Base-by-base conservation (phyloP, 2,888 invertebrate species). In the Leptopilina drosophilae region DNA sequence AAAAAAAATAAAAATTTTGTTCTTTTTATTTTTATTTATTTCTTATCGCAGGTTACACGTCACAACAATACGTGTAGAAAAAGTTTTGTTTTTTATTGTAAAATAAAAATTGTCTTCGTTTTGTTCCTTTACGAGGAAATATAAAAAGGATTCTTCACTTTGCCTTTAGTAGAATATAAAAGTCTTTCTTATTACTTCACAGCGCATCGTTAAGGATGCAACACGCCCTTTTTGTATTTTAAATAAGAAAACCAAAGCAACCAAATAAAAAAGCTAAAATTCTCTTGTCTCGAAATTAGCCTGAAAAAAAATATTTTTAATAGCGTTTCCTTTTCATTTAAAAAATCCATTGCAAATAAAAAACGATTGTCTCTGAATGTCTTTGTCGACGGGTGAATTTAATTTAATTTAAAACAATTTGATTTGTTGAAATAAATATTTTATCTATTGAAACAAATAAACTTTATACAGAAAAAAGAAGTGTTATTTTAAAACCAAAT, bases 131-230 rank as follows among this genome's bases (percentile, higher is more conserved):
- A 69, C 14, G 53, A 69, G 53, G 5, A 69, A 69, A 53, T 49
- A 69, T 69, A 69, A 26, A 53, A 20, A 26, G 11, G 53, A 69
- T 49, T 49, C 49, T 12, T 49, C 53, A 49, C 26, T 6, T 15
- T 33, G 69, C 11, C 26, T 46, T 69, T 69, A 69, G 26, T 69
- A 15, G 49, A 14, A 69, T 26, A 26, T 69, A 69, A 53, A 14
- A 69, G 53, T 14, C 69, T 69, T 12, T 33, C 53, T 69, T 53
- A 69, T 69, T 11, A 3, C 49, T 15, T 2, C 49, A 33, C 33
- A 33, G 15, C 46, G 11, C 20, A 53, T 12, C 14, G 2, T 56
- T 53, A 69, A 53, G 20, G 9, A 53, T 53, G n/a, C 14, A 6
- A 53, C 69, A 53, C 33, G 3, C 33, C 5, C 49, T 20, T 69